These are phyloP conservation scores for Myripristis jacobus DNA, from an alignment of 2,797 vertebrate genomes.

Conservation along the genomic window DNA sequence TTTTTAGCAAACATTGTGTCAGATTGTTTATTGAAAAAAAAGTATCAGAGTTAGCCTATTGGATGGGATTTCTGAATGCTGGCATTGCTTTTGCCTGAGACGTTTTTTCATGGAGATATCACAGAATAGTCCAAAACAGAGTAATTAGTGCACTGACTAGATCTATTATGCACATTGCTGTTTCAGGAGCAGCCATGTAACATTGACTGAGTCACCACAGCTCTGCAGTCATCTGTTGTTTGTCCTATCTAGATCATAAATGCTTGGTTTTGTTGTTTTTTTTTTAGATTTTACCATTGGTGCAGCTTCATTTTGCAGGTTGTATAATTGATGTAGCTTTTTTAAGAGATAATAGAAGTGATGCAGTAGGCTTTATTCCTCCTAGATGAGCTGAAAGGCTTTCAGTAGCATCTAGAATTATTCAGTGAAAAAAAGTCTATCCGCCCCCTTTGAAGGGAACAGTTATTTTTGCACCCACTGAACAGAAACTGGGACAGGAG, in stretches of 20 bases:
- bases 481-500: conserved; percentile 77
- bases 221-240: conserved; percentile 57
- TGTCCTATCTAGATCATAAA: conserved; percentile 54
- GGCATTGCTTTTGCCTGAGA: conserved; percentile 28
- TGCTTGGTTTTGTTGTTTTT: conserved; percentile 14
- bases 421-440: conserved; percentile 50
- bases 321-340: conserved; percentile 22
- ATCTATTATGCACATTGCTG: conserved; percentile 34
- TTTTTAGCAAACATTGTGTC: not conserved
- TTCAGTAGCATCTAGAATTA: conserved; percentile 63
- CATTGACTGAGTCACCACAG: conserved; percentile 49
- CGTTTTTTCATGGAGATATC: conserved; percentile 18
- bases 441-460: conserved; percentile 66
- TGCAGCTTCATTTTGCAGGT: conserved; percentile 17
- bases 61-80: not conserved
- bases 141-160: conserved; percentile 44
- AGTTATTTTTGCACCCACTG: conserved; percentile 80
- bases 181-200: conserved; percentile 31
- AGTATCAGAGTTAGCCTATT: not conserved
- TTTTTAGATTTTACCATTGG: conserved; percentile 36
- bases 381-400: conserved; percentile 55
- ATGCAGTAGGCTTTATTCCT: conserved; percentile 27
- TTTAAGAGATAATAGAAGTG: conserved; percentile 35
- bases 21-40: not conserved
- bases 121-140: conserved; percentile 23